Percentiles rank a stretch among this genome's conserved stretches.
These are phyloP conservation scores for Styela plicata DNA, from an alignment of 23 tunicate species.

Conservation along the genomic window DNA sequence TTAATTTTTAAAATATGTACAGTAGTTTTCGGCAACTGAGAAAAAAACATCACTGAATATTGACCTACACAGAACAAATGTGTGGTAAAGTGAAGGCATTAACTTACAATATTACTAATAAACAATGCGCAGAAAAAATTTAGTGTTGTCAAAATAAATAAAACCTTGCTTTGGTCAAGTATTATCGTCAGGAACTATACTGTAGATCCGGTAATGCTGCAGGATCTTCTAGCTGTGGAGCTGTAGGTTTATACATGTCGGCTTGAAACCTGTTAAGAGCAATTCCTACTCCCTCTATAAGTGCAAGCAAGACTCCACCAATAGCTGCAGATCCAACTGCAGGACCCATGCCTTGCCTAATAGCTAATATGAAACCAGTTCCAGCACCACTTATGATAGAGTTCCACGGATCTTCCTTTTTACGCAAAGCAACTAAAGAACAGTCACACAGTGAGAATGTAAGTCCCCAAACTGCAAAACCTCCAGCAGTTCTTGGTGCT, in stretches of 20 bases:
- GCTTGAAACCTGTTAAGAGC: constrained; percentile 79
- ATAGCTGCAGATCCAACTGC: constrained; percentile 80
- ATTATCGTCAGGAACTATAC: constrained; percentile 9
- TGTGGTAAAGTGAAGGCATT: background rate
- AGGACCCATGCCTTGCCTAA: constrained; percentile 77
- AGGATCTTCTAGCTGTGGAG: constrained; percentile 80
- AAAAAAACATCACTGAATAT: background rate
- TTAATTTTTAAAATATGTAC: too few species aligned
- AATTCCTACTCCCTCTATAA: constrained; percentile 94
- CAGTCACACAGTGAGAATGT: constrained; percentile 94
- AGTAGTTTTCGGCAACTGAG: too few species aligned
- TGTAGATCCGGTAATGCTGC: constrained; percentile 30
- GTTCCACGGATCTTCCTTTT: constrained; percentile 95
- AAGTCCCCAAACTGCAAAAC: constrained; percentile 97
- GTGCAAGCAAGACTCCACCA: constrained; percentile 85
- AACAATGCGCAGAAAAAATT: background rate
- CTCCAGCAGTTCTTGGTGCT: constrained; percentile 95
- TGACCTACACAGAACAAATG: too few species aligned
- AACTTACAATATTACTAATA: background rate
- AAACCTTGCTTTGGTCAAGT: background rate
- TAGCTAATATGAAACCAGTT: constrained; percentile 89
- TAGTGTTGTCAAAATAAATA: too few species aligned
- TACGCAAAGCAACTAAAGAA: constrained; percentile 71
- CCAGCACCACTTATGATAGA: constrained; percentile 90
- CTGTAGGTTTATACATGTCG: constrained; percentile 80